Evolutionary conservation across 2,888 invertebrate species (phyloP), one percentile per base, ranked within the genome.

Genomic region (Deroplatys truncata): DNA sequence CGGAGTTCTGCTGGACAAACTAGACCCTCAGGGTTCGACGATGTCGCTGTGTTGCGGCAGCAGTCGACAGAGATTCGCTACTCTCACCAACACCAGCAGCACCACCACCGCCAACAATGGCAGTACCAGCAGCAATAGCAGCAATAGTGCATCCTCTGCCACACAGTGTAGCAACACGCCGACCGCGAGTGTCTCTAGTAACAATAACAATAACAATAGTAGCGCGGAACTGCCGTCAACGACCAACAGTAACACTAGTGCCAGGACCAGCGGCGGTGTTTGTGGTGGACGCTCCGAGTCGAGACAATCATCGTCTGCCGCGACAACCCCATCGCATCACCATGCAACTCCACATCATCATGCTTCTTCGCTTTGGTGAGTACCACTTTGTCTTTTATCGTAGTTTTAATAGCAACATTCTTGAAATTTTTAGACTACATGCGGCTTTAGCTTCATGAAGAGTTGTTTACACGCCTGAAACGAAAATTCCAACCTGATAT

Each of bases 1-100:
- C 83, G 87, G 87, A 25, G 87, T 87, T 20, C 25, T 72, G 28
- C 25, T 87, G 29, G 90, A 85, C 31, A 88, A 43, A 82, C 29
- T 88, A 35, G 89, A 90, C 88, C 89, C 86, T 10, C 87, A 87
- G 20, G 91, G 90, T 56, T 90, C 91, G 29, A 90, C 90, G 20
- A 85, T 91, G 90, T 89, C 91, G 49, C 85, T 91, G 82, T 91
- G 91, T 88, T 91, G 91, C 82, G 90, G 88, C 5, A 88, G 89
- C 15, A 43, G 85, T 35, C 72, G 90, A 20, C 56, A 72, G 20
- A 84, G 90, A 9, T 90, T 88, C 84, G 82, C 84, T 29, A 82
- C 82, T 43, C 85, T 43, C 84, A 15, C 84, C 35, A 84, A 84
- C 35, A 25, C 31, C 56, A 43, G 15, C 49, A 56, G 83, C 49